Evolutionary conservation across 92 coral and sea anemone genomes (phyloP), one percentile per base, ranked within the genome.

Genomic region (Parazoanthus darwini): DNA sequence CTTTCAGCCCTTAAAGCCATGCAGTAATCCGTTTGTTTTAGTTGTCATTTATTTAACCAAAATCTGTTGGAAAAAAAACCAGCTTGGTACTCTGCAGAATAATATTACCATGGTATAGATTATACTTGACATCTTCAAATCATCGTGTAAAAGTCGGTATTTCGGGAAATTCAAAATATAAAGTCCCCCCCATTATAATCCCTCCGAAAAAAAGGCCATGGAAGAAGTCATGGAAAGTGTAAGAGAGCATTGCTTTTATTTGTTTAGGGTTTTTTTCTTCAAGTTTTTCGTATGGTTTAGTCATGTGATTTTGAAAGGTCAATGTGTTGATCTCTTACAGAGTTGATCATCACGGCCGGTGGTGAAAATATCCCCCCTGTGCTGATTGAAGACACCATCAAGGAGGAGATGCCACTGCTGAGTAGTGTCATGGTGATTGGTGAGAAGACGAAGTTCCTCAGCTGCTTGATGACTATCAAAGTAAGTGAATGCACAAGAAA

Each of bases 281-380:
- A 0, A 13, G 14, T 51, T 1, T 51, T 51, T 51, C 16, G 13
- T 10, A 13, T 10, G 1, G 33, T 75, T 48, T 33, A 50, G 15
- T 26, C 80, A 0, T 33, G 33, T 22, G 78, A 70, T 33, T 88
- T 46, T 13, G 42, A 37, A 44, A 37, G 20, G 8, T 88, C 3
- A 23, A 2, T 33, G 33, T 20, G 44, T 71, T 74, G 35, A n/a
- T 59, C 58, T 79, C 3, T 87, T 89, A 58, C 80, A 96, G 98
- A 94, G 82, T 48, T 96, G 82, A 94, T 96, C 48, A 96, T 96
- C 86, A 96, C 98, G 22, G 98, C 98, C 56, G 98, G 98, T 23
- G 98, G 96, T 43, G 98, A 96, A 82, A 96, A 96, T 78, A 89
- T 96, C 22, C 91, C 98, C 22, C 98, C 98, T 54, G 98, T 96